Percentiles rank a stretch among this genome's conserved stretches.
phyloP scores from a whole-genome alignment of 2,888 invertebrate species.

The Anoncus sp. region DNA sequence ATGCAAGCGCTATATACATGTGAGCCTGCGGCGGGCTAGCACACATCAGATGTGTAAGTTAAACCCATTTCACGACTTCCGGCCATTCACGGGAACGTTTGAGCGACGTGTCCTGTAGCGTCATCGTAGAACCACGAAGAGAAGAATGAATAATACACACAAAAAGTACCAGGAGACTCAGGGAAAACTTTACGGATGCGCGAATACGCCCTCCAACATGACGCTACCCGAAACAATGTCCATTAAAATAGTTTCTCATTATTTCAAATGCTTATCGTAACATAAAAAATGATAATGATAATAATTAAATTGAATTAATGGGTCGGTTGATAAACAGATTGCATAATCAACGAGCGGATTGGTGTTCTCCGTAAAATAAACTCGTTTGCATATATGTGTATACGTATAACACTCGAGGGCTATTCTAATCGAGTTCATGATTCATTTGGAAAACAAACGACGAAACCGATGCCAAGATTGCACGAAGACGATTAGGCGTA shows the following conservation, averaged over 20 bases:
- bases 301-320: conserved; percentile 29
- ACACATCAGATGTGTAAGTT: conserved; percentile 70
- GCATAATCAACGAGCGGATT: not conserved
- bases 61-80: conserved; percentile 83
- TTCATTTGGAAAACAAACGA: conserved; percentile 37
- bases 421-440: conserved; percentile 35
- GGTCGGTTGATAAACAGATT: conserved; percentile 16
- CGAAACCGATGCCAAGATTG: conserved; percentile 37
- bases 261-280: not conserved
- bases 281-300: not conserved
- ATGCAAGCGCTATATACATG: conserved; percentile 8
- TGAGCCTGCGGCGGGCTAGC: conserved; percentile 2
- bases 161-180: conserved; percentile 34
- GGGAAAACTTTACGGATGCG: conserved; percentile 75
- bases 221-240: not conserved
- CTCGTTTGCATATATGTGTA: not conserved
- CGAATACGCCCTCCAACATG: conserved; percentile 66
- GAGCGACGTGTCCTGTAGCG: conserved; percentile 83
- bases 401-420: conserved; percentile 14
- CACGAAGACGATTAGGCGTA: conserved; percentile 9
- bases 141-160: conserved; percentile 32
- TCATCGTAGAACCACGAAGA: conserved; percentile 66
- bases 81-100: conserved; percentile 80
- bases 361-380: not conserved
- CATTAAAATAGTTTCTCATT: conserved; percentile 18